These are phyloP conservation scores for Gymnocheta viridis DNA, from an alignment of 2,888 invertebrate genomes.

Conservation along the genomic window DNA sequence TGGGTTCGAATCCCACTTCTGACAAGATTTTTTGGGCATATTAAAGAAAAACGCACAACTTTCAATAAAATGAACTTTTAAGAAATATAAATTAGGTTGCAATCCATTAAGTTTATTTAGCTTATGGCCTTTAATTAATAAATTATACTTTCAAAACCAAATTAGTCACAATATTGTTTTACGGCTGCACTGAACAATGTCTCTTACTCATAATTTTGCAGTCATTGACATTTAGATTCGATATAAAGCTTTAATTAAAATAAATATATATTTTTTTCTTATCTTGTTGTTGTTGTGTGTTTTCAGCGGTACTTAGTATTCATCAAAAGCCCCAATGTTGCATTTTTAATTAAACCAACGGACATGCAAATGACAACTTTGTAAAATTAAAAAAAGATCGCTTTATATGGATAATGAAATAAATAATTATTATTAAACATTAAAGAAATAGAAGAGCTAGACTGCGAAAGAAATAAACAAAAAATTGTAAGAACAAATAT, in stretches of 20 bases:
- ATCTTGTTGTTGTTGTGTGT: neutral
- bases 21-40: too few species aligned
- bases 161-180: neutral
- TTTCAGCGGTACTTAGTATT: constrained; percentile 40
- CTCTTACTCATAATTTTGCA: constrained; percentile 39
- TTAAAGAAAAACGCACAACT: too few species aligned
- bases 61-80: too few species aligned
- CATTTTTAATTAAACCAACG: constrained; percentile 60
- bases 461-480: neutral
- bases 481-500: neutral
- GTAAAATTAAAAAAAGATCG: constrained; percentile 10
- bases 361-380: constrained; percentile 49
- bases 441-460: neutral
- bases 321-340: constrained; percentile 35
- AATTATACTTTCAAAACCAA: neutral
- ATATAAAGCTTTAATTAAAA: constrained; percentile 45
- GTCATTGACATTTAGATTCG: constrained; percentile 50
- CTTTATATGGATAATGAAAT: constrained; percentile 5
- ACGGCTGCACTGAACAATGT: neutral
- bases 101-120: neutral
- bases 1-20: constrained; percentile 81
- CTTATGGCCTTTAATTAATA: constrained; percentile 27
- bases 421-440: neutral
- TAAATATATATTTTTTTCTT: constrained; percentile 11
- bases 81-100: too few species aligned